Evolutionary conservation across 1,140 invertebrate genomes (phyloP), one percentile per base, ranked within the genome.

Genomic region (Achroia grisella): DNA sequence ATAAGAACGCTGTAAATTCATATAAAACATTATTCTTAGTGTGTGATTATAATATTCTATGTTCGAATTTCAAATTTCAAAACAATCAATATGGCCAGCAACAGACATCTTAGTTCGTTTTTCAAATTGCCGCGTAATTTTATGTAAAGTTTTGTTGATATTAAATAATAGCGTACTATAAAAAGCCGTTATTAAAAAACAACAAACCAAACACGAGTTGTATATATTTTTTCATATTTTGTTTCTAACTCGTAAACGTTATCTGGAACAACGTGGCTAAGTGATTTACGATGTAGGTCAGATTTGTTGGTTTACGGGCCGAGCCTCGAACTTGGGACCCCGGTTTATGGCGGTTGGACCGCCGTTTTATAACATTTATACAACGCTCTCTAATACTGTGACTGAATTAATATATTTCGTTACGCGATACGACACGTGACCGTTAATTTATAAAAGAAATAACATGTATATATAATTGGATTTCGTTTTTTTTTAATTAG

Each of bases 251-350:
- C 73, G 63, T 81, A 80, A 79, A 71, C 49, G 68, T 80, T 84
- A 80, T 80, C 75, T 75, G 65, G 65, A 73, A 76, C 67, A 73
- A 59, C 70, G 78, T 75, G 80, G 65, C 71, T 84, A 84, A 84
- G 71, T 84, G 80, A 84, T 84, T 84, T 84, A 84, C 67, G 80
- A 79, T 62, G 55, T 71, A 67, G 79, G 75, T 83, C 75, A 81
- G 77, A 83, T 83, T 83, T 83, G 80, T 84, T 81, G 69, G 80
- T 84, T 81, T 80, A 76, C 74, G 66, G 61, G 62, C 52, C 49
- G 58, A 52, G 60, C 56, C 58, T 73, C 71, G 69, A 84, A 79
- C 79, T 65, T 51, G 63, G 71, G 67, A 68, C 73, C 70, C 65
- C 57, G 46, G 59, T 78, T 81, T 81, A 78, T 58, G 68, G 67